Conservation (phyloP, 1,140 invertebrate genomes). For the Lucilia sericata region DNA sequence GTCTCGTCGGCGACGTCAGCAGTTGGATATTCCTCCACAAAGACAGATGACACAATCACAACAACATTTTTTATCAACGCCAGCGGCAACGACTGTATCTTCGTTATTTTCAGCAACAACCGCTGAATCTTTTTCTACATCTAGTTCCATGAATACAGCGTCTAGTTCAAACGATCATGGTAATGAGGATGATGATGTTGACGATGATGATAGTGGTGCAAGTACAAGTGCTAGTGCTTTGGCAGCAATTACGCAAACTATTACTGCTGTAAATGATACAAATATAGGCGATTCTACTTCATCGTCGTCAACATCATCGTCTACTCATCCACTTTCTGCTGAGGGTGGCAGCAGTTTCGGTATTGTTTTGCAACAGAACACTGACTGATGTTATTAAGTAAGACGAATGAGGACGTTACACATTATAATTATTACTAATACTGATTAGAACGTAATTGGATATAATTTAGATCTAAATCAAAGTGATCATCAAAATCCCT, state of each 20-base stretch:
- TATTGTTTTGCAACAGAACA: background rate
- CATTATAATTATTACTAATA: background rate
- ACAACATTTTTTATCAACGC: background rate
- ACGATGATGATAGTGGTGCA: background rate
- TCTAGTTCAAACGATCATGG: background rate
- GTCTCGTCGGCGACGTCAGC: background rate
- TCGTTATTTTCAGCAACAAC: background rate
- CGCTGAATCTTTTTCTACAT: background rate
- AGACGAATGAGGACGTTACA: background rate
- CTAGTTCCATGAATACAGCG: background rate
- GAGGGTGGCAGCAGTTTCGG: background rate
- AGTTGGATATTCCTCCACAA: background rate
- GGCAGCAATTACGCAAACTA: background rate
- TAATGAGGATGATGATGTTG: background rate
- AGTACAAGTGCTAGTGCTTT: slow-evolving; percentile 21
- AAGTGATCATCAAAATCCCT: background rate
- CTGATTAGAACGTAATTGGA: background rate
- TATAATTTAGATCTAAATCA: background rate
- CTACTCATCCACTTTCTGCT: background rate
- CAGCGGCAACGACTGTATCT: background rate
- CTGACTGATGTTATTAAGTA: background rate
- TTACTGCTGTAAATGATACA: background rate
- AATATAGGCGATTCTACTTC: background rate
- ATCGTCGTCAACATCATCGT: background rate
- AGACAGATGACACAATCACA: background rate